These are phyloP conservation scores for Bombus confusus DNA, from an alignment of 1,140 invertebrate species.

Conservation along the genomic window DNA sequence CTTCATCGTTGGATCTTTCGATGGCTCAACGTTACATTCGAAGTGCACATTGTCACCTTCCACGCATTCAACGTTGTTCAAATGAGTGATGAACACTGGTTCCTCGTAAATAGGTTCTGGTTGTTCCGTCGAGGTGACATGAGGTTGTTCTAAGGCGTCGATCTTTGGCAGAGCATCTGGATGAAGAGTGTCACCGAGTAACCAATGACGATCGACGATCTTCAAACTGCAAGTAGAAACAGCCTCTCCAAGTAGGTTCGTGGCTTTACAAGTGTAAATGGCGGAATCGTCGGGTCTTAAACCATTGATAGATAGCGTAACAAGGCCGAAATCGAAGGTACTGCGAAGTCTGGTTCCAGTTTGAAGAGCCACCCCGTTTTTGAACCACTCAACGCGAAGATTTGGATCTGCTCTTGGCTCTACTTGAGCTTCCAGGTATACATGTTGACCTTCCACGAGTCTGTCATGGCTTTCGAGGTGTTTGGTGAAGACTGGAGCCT, in stretches of 20 bases:
- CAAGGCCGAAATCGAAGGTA: conserved; percentile 97
- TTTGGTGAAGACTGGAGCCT: conserved; percentile 95
- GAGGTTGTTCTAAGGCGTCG: conserved; percentile 92
- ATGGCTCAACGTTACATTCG: conserved; percentile 96
- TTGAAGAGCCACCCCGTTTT: conserved; percentile 93
- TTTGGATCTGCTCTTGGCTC: conserved; percentile 98
- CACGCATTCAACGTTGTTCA: conserved; percentile 94
- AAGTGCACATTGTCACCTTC: conserved; percentile 97
- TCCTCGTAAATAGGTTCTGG: conserved; percentile 91
- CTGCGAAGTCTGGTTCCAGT: conserved; percentile 93
- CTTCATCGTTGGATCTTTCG: conserved; percentile 96
- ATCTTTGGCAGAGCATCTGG: conserved; percentile 95
- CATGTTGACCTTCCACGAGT: conserved; percentile 93
- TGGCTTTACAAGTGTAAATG: conserved; percentile 97
- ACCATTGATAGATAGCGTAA: conserved; percentile 94
- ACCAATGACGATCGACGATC: conserved; percentile 93
- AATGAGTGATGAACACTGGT: conserved; percentile 94
- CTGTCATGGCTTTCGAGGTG: conserved; percentile 94
- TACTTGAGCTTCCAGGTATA: conserved; percentile 96
- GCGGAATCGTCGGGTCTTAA: conserved; percentile 94
- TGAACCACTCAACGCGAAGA: conserved; percentile 95
- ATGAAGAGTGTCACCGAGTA: conserved; percentile 93
- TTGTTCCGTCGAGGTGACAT: conserved; percentile 84
- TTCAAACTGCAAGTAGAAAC: conserved; percentile 95
- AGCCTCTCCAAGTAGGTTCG: conserved; percentile 94